These are phyloP conservation scores for Chrysodeixis includens DNA, from an alignment of 2,888 invertebrate species.

Conservation along the genomic window DNA sequence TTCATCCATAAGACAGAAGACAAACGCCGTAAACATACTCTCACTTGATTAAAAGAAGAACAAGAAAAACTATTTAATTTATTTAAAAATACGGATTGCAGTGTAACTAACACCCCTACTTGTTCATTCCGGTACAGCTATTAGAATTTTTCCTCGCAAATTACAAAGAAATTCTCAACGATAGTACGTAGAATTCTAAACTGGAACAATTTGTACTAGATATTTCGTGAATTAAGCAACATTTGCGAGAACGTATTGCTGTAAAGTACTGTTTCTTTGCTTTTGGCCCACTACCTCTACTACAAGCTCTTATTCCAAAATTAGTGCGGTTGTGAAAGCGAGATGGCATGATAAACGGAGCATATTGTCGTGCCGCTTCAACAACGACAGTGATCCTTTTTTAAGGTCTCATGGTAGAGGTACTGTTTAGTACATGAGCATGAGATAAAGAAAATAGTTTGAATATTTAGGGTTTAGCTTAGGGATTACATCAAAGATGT, in stretches of 20 bases:
- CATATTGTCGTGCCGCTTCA: too few species aligned
- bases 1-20: neutral
- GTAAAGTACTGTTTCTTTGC: conserved; percentile 20
- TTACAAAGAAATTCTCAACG: conserved; percentile 20
- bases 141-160: conserved; percentile 25
- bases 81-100: conserved; percentile 20
- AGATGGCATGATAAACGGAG: too few species aligned
- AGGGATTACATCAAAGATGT: conserved; percentile 7
- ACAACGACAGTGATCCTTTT: too few species aligned
- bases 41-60: conserved; percentile 14
- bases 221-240: conserved; percentile 25
- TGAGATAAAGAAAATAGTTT: conserved; percentile 13
- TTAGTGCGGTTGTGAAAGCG: too few species aligned
- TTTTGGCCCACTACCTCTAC: neutral
- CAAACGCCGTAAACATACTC: neutral
- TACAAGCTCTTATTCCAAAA: too few species aligned
- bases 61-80: conserved; percentile 27
- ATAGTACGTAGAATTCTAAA: conserved; percentile 17
- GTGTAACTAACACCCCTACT: conserved; percentile 10
- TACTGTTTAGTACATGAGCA: neutral
- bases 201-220: conserved; percentile 16
- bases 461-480: conserved; percentile 4
- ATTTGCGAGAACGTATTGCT: conserved; percentile 13
- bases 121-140: conserved; percentile 18
- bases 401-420: too few species aligned